phyloP scores from a whole-genome alignment of 2,888 invertebrate genomes.

The Drosophila longiperda region DNA sequence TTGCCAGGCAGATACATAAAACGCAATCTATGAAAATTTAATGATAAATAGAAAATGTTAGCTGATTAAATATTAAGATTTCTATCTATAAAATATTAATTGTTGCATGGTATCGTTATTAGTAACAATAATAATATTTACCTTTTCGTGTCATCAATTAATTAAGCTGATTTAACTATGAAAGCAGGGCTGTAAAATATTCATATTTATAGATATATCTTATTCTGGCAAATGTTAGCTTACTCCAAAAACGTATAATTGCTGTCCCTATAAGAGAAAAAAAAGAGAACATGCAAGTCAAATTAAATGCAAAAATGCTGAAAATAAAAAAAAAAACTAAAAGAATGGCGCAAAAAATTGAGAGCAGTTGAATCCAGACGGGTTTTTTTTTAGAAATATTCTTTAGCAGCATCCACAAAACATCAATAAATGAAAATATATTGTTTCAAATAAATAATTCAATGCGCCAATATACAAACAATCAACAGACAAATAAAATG shows the following conservation, averaged over 20 bases:
- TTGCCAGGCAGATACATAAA: background rate
- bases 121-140: background rate
- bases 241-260: constrained; percentile 20
- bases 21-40: no score
- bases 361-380: constrained; percentile 12
- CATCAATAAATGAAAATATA: constrained; percentile 43
- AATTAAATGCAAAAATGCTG: constrained; percentile 34
- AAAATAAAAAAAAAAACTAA: constrained; percentile 3
- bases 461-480: constrained; percentile 49
- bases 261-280: constrained; percentile 4
- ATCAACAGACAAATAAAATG: constrained; percentile 21
- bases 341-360: constrained; percentile 23
- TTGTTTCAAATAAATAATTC: constrained; percentile 55
- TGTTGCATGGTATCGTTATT: background rate
- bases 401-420: constrained; percentile 51
- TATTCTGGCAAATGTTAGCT: background rate
- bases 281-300: constrained; percentile 33
- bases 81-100: background rate
- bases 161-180: background rate
- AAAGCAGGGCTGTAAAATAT: background rate
- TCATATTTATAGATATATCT: background rate
- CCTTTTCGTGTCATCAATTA: background rate
- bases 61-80: background rate
- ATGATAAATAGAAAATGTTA: background rate
- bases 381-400: constrained; percentile 31